Evolutionary conservation across 2,888 invertebrate genomes (phyloP).

Genomic region (Temnothorax unifasciatus): DNA sequence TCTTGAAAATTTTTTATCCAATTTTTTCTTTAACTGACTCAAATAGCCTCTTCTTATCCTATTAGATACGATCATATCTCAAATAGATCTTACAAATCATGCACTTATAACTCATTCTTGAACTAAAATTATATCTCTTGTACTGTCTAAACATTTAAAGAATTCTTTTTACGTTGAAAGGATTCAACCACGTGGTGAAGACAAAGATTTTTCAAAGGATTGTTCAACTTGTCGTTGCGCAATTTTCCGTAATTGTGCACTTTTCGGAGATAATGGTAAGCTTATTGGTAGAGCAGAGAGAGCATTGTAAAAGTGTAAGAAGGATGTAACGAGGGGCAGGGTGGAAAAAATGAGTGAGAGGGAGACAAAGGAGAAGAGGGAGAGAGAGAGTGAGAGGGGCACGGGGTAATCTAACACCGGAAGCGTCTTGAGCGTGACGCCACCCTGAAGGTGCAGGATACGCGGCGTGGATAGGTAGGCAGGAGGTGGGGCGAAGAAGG

Average conservation of each 20-base stretch:
- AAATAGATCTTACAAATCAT: slow-evolving; percentile 1
- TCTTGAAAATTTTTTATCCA: too few species aligned
- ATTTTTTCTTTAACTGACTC: too few species aligned
- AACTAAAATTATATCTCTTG: background rate
- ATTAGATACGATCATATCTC: background rate
- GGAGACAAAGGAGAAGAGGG: slow-evolving; percentile 54
- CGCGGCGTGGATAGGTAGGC: slow-evolving; percentile 79
- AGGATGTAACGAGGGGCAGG: slow-evolving; percentile 35
- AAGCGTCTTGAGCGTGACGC: slow-evolving; percentile 86
- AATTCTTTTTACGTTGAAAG: background rate
- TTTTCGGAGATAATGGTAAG: slow-evolving; percentile 25
- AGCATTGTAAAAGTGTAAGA: slow-evolving; percentile 19
- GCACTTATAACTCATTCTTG: background rate
- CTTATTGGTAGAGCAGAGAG: background rate
- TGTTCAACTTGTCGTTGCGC: background rate
- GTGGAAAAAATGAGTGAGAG: slow-evolving; percentile 50
- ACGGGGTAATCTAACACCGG: slow-evolving; percentile 86
- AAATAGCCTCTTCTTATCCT: too few species aligned
- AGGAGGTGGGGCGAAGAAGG: slow-evolving; percentile 76
- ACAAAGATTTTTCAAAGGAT: background rate
- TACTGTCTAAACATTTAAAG: background rate
- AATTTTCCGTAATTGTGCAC: slow-evolving; percentile 4
- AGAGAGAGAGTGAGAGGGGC: slow-evolving; percentile 71
- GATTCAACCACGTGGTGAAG: background rate
- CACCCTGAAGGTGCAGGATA: slow-evolving; percentile 86